Percentiles rank a stretch among this genome's conserved stretches.
phyloP scores from a whole-genome alignment of 2,888 invertebrate species.

The Portevinia maculata region DNA sequence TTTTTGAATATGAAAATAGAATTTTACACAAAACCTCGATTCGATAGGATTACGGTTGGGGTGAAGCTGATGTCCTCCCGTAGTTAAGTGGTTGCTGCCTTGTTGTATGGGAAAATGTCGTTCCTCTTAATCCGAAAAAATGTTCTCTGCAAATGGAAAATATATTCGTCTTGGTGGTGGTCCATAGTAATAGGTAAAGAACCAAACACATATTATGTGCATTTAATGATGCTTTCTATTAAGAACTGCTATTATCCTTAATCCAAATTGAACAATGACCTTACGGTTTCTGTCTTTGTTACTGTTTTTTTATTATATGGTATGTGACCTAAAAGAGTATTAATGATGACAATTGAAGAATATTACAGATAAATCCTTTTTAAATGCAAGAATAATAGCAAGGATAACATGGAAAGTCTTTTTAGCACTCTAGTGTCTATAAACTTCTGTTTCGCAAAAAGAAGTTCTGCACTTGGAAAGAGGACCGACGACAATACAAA shows the following conservation, averaged over 20 bases:
- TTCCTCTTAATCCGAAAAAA: constrained; percentile 10
- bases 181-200: constrained; percentile 42
- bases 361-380: constrained; percentile 73
- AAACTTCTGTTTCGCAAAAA: constrained; percentile 13
- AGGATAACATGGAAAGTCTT: constrained; percentile 73
- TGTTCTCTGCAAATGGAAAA: constrained; percentile 23
- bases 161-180: neutral
- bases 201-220: constrained; percentile 55
- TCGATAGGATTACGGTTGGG: constrained; percentile 52
- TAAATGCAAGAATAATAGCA: constrained; percentile 71
- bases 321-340: neutral
- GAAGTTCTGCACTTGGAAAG: constrained; percentile 4
- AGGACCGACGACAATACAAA: neutral
- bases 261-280: constrained; percentile 53
- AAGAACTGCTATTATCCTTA: constrained; percentile 53
- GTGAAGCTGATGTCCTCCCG: neutral
- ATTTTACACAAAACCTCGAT: constrained; percentile 50
- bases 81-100: neutral
- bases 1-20: constrained; percentile 7
- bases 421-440: constrained; percentile 62
- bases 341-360: constrained; percentile 67
- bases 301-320: neutral
- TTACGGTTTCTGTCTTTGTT: neutral
- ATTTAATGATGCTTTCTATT: constrained; percentile 60
- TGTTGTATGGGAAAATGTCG: neutral